Evolutionary conservation across 2,797 vertebrate species (phyloP).

Genomic region (Eutrigla gurnardus): DNA sequence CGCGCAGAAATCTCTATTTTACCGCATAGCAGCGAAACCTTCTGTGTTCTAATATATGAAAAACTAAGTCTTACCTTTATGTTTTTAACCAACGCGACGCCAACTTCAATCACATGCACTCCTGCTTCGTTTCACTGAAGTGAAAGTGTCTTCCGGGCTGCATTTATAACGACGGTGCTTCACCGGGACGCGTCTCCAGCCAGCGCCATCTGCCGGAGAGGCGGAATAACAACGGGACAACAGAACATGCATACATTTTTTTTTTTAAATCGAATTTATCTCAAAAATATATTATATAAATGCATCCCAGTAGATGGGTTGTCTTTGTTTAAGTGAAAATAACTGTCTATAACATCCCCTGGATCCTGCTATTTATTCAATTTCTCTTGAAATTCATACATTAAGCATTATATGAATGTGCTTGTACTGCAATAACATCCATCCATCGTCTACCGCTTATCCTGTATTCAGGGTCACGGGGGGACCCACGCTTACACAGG

Average conservation of each 20-base stretch:
- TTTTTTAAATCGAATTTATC: no score
- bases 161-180: slow-evolving; percentile 65
- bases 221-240: neutral
- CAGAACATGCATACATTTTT: neutral
- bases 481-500: no score
- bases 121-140: slow-evolving; percentile 29
- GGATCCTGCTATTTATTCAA: neutral
- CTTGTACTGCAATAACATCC: no score
- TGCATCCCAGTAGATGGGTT: neutral
- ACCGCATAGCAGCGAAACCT: rapidly evolving
- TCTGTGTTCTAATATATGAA: rapidly evolving
- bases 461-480: no score
- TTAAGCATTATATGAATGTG: neutral
- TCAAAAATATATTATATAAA: no score
- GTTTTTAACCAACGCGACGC: slow-evolving; percentile 20
- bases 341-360: neutral
- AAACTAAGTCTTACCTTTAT: slow-evolving; percentile 60
- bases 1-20: rapidly evolving
- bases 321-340: neutral
- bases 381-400: neutral
- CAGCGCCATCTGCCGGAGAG: slow-evolving; percentile 58
- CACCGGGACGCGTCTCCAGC: neutral
- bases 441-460: no score
- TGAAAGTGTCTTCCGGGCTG: slow-evolving; percentile 50
- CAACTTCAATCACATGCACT: slow-evolving; percentile 43